Base-by-base conservation (phyloP, 1,140 invertebrate genomes). In the Heliconius nattereri region DNA sequence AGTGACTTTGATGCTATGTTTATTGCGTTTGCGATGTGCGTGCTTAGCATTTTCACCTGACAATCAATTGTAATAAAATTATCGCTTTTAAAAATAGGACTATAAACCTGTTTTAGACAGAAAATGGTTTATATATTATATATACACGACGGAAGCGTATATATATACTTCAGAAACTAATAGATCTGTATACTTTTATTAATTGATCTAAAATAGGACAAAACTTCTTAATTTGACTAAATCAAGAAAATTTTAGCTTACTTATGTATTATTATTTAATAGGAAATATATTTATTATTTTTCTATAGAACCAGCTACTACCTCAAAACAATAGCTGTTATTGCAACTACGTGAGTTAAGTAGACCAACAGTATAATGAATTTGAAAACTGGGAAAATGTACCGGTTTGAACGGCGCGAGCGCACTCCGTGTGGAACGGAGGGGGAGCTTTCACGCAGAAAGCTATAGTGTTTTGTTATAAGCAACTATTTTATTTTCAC, bases 311-410 rank as follows among this genome's bases (percentile, higher is more conserved):
- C 11, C 11, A 79, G 73, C 71, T 35, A 75, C 29, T 81, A 57
- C 75, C 29, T 78, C 7, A 70, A 60, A 83, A 81, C 82, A 83
- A 83, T 83, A 60, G 79, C 26, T 16, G 73, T 52, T 66, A 74
- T 74, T 60, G 49, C 73, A 81, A 81, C 78, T 83, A 75, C 71
- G 66, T 66, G 32, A 79, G 60, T 29, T 80, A 79, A 79, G 82
- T 83, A 78, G 80, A 81, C 52, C 71, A 77, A 70, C 35, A 73
- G 37, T 70, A 77, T 71, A 78, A 78, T 81, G 70, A 78, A 80
- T 82, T 77, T 45, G 71, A 79, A 78, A 80, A 80, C 79, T 60
- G 71, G 78, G 57, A 74, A 80, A 76, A 74, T 78, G 78, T 78
- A 81, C 77, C 81, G 79, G 81, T 77, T 75, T 70, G 74, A 75